These are phyloP conservation scores for Cliona cf. orientalis DNA, from an alignment of 37 sponge, comb jelly and placozoan genomes.

Conservation along the genomic window DNA sequence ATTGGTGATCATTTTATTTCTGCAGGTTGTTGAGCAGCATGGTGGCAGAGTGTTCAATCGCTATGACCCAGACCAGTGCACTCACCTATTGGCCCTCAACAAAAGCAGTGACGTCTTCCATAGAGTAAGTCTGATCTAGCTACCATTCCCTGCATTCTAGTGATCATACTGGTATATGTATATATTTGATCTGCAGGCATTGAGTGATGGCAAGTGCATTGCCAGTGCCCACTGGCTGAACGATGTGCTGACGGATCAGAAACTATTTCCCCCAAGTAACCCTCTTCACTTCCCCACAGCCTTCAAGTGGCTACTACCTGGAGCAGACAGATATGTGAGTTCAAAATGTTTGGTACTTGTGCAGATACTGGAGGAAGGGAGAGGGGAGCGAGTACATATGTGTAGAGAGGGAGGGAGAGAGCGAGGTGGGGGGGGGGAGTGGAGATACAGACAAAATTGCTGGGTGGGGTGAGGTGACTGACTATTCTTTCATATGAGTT, in stretches of 20 bases:
- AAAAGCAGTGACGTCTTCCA: slow-evolving; percentile 55
- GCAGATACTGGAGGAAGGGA: neutral
- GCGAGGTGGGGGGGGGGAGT: no score
- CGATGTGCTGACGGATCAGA: slow-evolving; percentile 79
- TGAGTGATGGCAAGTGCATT: slow-evolving; percentile 83
- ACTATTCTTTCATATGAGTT: no score
- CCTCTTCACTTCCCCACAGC: slow-evolving; percentile 91
- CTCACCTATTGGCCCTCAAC: slow-evolving; percentile 74
- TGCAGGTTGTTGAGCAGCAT: slow-evolving; percentile 71
- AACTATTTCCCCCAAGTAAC: slow-evolving; percentile 77
- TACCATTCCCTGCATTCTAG: neutral
- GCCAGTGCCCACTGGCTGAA: slow-evolving; percentile 96
- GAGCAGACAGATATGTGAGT: slow-evolving; percentile 41
- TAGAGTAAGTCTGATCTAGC: slow-evolving; percentile 17
- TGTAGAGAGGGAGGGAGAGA: no score
- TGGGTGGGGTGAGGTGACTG: no score
- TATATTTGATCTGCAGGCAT: slow-evolving; percentile 82
- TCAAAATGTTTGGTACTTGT: no score
- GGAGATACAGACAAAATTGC: no score
- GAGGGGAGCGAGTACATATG: no score
- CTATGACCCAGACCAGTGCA: slow-evolving; percentile 61
- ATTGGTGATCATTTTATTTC: neutral
- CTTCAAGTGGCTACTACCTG: slow-evolving; percentile 52
- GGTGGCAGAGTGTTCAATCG: slow-evolving; percentile 56
- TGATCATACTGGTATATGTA: no score